Percentiles rank a stretch among this genome's conserved stretches.
Evolutionary conservation across 2,888 invertebrate genomes (phyloP).

Genomic region (Cheilosia scutellata): DNA sequence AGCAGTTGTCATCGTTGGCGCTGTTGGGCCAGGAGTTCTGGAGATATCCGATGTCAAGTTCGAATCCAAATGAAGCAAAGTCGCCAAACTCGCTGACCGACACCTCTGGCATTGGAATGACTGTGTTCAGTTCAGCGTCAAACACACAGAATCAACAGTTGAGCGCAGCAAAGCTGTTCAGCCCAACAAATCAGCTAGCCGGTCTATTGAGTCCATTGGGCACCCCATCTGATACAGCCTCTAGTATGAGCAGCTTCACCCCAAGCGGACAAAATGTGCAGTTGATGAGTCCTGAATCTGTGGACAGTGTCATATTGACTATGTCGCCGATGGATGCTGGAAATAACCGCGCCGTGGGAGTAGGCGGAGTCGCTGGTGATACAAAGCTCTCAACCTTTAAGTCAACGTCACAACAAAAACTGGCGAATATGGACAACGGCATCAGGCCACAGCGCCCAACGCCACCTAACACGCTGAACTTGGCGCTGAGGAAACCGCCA

Average conservation of each 20-base stretch:
- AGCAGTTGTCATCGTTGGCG: constrained; percentile 95
- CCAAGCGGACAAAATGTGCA: constrained; percentile 85
- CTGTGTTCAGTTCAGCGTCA: constrained; percentile 81
- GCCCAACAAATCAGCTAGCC: constrained; percentile 80
- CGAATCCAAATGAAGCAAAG: constrained; percentile 85
- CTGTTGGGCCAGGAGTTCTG: constrained; percentile 95
- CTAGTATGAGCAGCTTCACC: constrained; percentile 90
- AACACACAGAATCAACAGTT: constrained; percentile 77
- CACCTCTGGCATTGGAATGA: constrained; percentile 84
- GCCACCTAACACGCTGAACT: constrained; percentile 92
- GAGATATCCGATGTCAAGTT: constrained; percentile 92
- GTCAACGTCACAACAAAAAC: constrained; percentile 83
- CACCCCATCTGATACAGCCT: constrained; percentile 88
- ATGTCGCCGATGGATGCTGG: constrained; percentile 87
- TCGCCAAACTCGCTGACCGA: constrained; percentile 84
- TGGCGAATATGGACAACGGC: constrained; percentile 82
- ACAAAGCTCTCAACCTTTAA: constrained; percentile 87
- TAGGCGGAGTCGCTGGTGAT: constrained; percentile 75
- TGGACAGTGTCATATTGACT: constrained; percentile 90
- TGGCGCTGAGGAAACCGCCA: constrained; percentile 88
- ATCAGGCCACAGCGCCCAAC: constrained; percentile 90
- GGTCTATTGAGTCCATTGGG: constrained; percentile 83
- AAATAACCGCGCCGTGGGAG: constrained; percentile 77
- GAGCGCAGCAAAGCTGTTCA: constrained; percentile 80
- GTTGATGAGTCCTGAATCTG: constrained; percentile 85